Percentiles rank a stretch among this genome's conserved stretches.
Conservation (phyloP, 1,140 invertebrate genomes). For the Atta colombica region DNA sequence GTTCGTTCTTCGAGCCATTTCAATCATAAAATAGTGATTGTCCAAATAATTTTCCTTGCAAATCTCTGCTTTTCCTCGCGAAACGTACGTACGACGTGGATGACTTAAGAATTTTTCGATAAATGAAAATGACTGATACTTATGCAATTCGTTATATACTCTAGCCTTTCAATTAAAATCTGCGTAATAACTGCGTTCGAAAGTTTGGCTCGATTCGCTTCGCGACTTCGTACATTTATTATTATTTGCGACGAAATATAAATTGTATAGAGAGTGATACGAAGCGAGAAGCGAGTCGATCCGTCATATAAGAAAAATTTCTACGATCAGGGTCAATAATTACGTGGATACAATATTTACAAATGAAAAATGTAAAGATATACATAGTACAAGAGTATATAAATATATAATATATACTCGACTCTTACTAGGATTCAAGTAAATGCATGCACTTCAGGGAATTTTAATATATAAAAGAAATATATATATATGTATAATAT, state of each 20-base stretch:
- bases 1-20: background rate
- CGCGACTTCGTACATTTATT: background rate
- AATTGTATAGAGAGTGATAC: background rate
- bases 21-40: background rate
- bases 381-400: slow-evolving; percentile 75
- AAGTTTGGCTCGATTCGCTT: slow-evolving; percentile 56
- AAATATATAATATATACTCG: slow-evolving; percentile 79
- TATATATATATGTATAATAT: slow-evolving; percentile 70
- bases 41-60: background rate
- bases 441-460: slow-evolving; percentile 79
- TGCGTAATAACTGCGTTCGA: slow-evolving; percentile 62
- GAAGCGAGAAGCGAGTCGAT: slow-evolving; percentile 28
- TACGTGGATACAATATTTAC: slow-evolving; percentile 73
- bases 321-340: slow-evolving; percentile 63
- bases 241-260: background rate
- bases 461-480: slow-evolving; percentile 66
- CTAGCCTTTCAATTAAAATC: slow-evolving; percentile 50
- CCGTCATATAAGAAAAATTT: slow-evolving; percentile 41
- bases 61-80: background rate
- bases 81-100: slow-evolving; percentile 25
- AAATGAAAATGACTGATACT: slow-evolving; percentile 70
- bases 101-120: background rate
- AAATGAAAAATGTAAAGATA: slow-evolving; percentile 73
- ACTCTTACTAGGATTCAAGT: slow-evolving; percentile 79
- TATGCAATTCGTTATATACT: slow-evolving; percentile 61